Conservation (phyloP, 2,797 vertebrate genomes). For the Scolopax bukidnonensis region DNA sequence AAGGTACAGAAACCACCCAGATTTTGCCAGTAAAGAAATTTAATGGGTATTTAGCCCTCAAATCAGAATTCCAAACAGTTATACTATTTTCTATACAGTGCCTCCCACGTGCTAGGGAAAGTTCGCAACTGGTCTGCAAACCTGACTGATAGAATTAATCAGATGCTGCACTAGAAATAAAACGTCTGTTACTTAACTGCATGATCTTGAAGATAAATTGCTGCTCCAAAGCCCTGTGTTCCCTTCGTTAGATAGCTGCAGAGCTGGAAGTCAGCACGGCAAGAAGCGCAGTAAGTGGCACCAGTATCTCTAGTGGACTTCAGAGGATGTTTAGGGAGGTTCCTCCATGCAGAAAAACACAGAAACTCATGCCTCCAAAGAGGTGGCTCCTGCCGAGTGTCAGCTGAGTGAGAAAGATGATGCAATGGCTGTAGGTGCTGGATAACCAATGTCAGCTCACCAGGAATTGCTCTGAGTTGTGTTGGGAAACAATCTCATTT, state of each 20-base stretch:
- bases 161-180: neutral
- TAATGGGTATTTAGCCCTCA: neutral
- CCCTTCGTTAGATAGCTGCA: neutral
- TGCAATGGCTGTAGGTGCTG: neutral
- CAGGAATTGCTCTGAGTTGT: fast-evolving
- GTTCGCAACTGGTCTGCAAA: neutral
- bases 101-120: neutral
- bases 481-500: neutral
- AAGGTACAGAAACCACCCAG: neutral
- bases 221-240: fast-evolving
- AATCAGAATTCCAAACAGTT: neutral
- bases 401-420: neutral
- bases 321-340: neutral
- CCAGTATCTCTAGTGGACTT: too few relatives aligned
- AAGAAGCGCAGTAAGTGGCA: neutral
- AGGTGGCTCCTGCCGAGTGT: neutral
- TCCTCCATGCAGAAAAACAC: neutral
- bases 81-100: neutral
- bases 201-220: neutral
- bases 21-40: neutral
- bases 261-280: neutral
- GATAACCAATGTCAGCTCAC: neutral
- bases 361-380: neutral
- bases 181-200: neutral
- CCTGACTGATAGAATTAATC: neutral